Percentiles rank a stretch among this genome's conserved stretches.
These are phyloP conservation scores for Apodemus agrarius DNA, from an alignment of 2,797 vertebrate species.

Conservation along the genomic window DNA sequence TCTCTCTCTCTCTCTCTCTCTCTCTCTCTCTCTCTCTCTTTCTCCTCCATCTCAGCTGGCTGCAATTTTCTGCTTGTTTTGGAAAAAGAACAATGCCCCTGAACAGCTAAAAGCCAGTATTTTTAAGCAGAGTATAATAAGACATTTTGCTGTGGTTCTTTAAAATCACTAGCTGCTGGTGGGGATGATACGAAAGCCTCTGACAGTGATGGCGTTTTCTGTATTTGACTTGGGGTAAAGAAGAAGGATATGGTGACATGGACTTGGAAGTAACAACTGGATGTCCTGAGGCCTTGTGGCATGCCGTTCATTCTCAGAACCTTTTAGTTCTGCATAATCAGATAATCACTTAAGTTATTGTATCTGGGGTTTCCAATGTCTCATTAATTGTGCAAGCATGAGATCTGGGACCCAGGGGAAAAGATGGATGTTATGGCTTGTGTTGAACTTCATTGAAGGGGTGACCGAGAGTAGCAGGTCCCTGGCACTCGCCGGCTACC, in stretches of 20 bases:
- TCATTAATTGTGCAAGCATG: neutral
- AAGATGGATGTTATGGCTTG: neutral
- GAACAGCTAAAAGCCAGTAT: neutral
- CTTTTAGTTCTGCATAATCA: neutral
- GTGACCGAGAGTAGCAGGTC: too few species aligned
- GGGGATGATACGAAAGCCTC: too few species aligned
- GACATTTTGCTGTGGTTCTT: neutral
- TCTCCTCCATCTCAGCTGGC: neutral
- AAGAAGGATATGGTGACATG: neutral
- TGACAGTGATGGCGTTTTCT: neutral
- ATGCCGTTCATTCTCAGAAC: neutral
- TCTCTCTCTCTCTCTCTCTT: too few species aligned
- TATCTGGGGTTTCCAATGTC: neutral
- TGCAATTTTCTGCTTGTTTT: neutral
- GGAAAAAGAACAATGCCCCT: neutral
- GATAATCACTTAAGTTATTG: neutral
- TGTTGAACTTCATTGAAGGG: neutral
- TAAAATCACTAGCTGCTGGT: neutral
- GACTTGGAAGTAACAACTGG: neutral
- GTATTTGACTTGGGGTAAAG: neutral
- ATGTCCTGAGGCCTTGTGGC: neutral
- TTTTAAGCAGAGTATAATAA: neutral
- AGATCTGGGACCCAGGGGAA: neutral
- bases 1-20: too few species aligned
- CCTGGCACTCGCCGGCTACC: neutral